Evolutionary conservation across 2,888 invertebrate species (phyloP).

Genomic region (Drosophila nr. perissopoda): DNA sequence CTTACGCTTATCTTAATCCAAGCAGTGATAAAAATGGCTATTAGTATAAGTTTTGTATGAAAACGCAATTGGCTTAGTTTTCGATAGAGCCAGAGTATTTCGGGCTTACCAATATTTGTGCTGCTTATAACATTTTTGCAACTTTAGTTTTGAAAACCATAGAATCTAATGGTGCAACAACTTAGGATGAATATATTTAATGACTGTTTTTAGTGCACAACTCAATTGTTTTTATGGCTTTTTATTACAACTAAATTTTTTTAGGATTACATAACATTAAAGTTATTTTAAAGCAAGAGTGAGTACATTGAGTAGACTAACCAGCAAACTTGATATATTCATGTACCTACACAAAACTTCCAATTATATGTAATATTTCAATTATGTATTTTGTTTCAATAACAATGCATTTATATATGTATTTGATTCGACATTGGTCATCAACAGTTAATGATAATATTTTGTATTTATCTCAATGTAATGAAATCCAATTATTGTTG

Average conservation of each 20-base stretch:
- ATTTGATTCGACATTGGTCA: not conserved
- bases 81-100: not conserved
- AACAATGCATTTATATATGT: not conserved
- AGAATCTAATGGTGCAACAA: not conserved
- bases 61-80: not conserved
- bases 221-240: not conserved
- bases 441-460: not conserved
- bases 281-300: not conserved
- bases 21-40: not conserved
- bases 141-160: not conserved
- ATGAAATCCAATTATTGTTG: slow-evolving; percentile 4
- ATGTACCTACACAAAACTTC: not conserved
- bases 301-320: not conserved
- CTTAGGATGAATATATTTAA: not conserved
- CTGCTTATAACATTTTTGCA: not conserved
- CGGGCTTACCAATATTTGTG: not conserved
- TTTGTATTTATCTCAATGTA: slow-evolving; percentile 3
- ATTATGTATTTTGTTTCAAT: not conserved
- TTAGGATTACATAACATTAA: not conserved
- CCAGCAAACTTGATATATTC: not conserved
- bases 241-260: not conserved
- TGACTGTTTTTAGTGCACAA: not conserved
- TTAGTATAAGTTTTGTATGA: not conserved
- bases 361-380: not conserved
- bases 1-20: not conserved